phyloP scores from a whole-genome alignment of 1,140 invertebrate species.

The Tetranychus urticae region DNA sequence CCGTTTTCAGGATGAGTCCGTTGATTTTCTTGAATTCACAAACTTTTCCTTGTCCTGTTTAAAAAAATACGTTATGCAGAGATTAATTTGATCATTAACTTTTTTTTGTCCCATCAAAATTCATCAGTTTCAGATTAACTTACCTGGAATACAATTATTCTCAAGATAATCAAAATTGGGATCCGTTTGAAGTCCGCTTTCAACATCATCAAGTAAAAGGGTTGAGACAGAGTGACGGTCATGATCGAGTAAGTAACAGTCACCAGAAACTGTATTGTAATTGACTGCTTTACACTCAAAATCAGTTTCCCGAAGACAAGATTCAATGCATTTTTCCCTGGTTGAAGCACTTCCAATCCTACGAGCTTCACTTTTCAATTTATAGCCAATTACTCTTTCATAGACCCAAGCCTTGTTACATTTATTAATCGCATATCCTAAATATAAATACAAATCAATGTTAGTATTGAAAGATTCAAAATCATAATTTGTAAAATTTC shows the following conservation, averaged over 20 bases:
- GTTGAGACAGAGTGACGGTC: neutral
- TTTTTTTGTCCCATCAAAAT: neutral
- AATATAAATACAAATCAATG: too few relatives aligned
- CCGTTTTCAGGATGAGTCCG: constrained; percentile 69
- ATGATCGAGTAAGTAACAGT: constrained; percentile 40
- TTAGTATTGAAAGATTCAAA: too few relatives aligned
- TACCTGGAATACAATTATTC: constrained; percentile 27
- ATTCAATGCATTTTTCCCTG: constrained; percentile 43
- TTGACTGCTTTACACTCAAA: constrained; percentile 76
- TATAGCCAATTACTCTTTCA: constrained; percentile 52
- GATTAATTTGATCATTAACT: neutral
- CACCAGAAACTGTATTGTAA: constrained; percentile 54
- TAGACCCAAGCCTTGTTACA: constrained; percentile 54
- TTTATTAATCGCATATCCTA: neutral
- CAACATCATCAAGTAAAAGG: constrained; percentile 20
- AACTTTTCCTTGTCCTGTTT: constrained; percentile 20
- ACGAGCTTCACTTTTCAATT: constrained; percentile 31
- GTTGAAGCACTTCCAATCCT: constrained; percentile 3
- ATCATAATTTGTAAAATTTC: too few relatives aligned
- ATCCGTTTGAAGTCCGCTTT: constrained; percentile 14
- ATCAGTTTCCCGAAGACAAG: constrained; percentile 60
- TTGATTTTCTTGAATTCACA: constrained; percentile 75
- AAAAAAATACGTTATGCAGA: neutral
- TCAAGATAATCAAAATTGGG: constrained; percentile 20
- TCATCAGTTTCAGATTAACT: neutral